Percentiles rank a stretch among this genome's conserved stretches.
Conservation (phyloP, 1,140 invertebrate species). For the Proctacanthus coquilletti region DNA sequence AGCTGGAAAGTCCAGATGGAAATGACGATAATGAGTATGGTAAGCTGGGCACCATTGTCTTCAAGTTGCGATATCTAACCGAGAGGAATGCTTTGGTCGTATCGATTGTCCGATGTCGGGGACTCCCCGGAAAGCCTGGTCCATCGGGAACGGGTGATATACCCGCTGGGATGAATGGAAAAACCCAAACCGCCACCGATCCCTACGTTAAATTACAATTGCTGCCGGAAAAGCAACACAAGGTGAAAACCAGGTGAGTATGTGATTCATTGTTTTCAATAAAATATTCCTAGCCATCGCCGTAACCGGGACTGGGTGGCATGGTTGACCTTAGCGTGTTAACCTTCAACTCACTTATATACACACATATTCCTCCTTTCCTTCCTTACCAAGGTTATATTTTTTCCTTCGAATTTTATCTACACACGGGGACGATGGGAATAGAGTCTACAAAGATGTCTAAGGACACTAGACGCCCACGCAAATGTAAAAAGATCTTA, state of each 20-base stretch:
- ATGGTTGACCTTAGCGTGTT: no score
- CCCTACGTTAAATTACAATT: conserved; percentile 91
- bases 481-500: no score
- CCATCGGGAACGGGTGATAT: conserved; percentile 30
- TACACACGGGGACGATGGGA: no score
- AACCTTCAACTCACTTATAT: no score
- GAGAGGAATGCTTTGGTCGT: conserved; percentile 83
- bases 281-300: no score
- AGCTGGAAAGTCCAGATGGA: conserved; percentile 28
- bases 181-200: conserved; percentile 46
- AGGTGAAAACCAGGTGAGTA: conserved; percentile 68
- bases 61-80: conserved; percentile 70
- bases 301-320: no score
- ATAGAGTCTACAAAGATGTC: no score
- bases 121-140: conserved; percentile 60
- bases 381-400: no score
- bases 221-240: conserved; percentile 86
- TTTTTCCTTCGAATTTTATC: no score
- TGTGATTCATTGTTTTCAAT: no score
- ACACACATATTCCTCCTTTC: no score
- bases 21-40: conserved; percentile 37
- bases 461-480: no score
- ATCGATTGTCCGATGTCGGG: conserved; percentile 74
- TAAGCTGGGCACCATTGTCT: conserved; percentile 70
- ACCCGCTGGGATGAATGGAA: conserved; percentile 26